phyloP scores from a whole-genome alignment of 1,140 invertebrate genomes.

The Halictus rubicundus region DNA sequence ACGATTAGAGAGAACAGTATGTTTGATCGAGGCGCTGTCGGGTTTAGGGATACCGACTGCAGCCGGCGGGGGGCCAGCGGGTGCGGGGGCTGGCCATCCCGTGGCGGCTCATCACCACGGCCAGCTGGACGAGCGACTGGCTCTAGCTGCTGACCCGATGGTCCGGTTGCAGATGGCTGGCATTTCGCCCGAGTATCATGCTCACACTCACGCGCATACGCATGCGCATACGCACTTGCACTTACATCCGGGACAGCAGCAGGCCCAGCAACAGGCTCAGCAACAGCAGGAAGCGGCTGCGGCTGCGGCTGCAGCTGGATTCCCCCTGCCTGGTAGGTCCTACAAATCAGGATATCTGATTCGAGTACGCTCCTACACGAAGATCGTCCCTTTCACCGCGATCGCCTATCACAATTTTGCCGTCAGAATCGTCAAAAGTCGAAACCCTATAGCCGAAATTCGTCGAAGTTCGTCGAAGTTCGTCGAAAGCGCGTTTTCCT shows the following conservation, averaged over 20 bases:
- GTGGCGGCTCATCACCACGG: conserved; percentile 82
- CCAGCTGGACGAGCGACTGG: conserved; percentile 85
- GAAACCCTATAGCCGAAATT: no score
- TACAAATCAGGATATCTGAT: conserved; percentile 71
- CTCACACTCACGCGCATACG: conserved; percentile 91
- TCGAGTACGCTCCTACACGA: conserved; percentile 46
- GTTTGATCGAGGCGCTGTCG: conserved; percentile 77
- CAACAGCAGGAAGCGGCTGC: conserved; percentile 80
- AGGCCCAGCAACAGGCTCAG: conserved; percentile 85
- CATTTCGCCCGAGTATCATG: conserved; percentile 89
- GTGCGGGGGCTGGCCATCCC: conserved; percentile 76
- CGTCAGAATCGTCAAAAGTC: no score
- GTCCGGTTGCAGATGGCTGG: conserved; percentile 93
- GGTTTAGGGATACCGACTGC: conserved; percentile 79
- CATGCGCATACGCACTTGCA: conserved; percentile 96
- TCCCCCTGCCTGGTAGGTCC: conserved; percentile 83
- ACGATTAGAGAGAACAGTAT: conserved; percentile 39
- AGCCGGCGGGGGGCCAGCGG: conserved; percentile 80
- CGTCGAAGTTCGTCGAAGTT: no score
- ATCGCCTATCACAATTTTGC: neutral
- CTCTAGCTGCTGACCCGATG: conserved; percentile 87
- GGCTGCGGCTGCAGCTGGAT: conserved; percentile 81
- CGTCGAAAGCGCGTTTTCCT: no score
- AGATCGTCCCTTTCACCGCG: conserved; percentile 35
- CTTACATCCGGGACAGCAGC: conserved; percentile 91